Conservation (phyloP, 2,797 vertebrate species). For the Scyliorhinus canicula region DNA sequence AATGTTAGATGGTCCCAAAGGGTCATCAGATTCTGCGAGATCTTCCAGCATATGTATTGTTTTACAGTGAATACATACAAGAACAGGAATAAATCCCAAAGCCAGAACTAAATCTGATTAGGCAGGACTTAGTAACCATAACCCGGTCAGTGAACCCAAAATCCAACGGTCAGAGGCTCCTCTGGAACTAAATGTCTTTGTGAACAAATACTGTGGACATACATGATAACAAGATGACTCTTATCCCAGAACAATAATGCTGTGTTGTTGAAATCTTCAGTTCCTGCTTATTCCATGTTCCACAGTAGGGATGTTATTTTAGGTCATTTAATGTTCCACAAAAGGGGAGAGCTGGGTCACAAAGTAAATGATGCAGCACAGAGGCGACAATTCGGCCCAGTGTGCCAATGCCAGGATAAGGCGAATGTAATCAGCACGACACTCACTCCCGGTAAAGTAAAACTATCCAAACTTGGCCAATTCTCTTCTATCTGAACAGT, state of each 20-base stretch:
- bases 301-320: too few species aligned
- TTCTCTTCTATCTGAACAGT: background rate
- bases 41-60: background rate
- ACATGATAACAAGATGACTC: background rate
- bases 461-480: background rate
- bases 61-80: background rate
- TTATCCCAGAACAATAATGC: background rate
- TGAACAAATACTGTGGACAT: background rate
- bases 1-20: background rate
- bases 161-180: background rate
- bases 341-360: background rate
- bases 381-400: background rate
- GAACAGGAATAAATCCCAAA: background rate
- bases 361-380: background rate
- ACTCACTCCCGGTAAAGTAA: background rate
- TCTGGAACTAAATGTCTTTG: background rate
- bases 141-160: background rate
- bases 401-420: background rate
- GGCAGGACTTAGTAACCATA: background rate
- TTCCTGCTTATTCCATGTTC: background rate
- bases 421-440: background rate
- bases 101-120: background rate
- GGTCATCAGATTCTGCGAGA: background rate
- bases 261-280: background rate
- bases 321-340: too few species aligned